Evolutionary conservation across 2,797 vertebrate species (phyloP), one percentile per base, ranked within the genome.

Genomic region (Phyllotis vaccarum): DNA sequence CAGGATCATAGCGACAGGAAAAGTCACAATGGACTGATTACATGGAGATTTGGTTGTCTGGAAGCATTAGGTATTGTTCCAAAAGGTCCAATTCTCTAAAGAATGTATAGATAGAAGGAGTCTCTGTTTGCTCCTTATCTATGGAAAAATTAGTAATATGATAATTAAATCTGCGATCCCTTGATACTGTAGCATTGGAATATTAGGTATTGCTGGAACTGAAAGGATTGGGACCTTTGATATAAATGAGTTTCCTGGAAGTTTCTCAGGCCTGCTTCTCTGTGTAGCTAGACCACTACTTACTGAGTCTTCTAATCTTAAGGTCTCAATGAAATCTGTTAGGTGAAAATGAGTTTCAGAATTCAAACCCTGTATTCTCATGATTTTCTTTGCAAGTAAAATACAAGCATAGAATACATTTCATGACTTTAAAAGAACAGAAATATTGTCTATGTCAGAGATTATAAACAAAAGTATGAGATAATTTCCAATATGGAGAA

Each of bases 281-380:
- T 8, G 8, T 49, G 3, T 46, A 62, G 22, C 27, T 70, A 7
- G 49, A 40, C 37, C 1, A 14, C n/a, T 74, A 74, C 27, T 66
- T 7, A 62, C 1, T 49, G 66, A 85, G 52, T 80, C 27, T 92
- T 49, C 40, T 72, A n/a, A 58, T 52, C 40, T 70, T 40, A 78
- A 79, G 81, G 40, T 56, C 74, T 82, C 87, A 75, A 5, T 40
- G 43, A 96, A 89, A 76, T 74, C 75, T 43, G 58, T 64, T 16
- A 64, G 29, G 31, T 94, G 46, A 83, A 95, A 86, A 93, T 64
- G 75, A 83, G 29, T 14, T 91, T 54, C 46, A 89, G 89, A 80
- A 56, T 85, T 82, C 37, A 90, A 81, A 91, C 66, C 66, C 19
- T 92, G 70, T 43, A 43, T 49, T 60, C 89, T 81, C 3, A 56